Percentiles rank a stretch among this genome's conserved stretches.
These are phyloP conservation scores for Miniopterus natalensis DNA, from an alignment of 2,113 vertebrate species.

Conservation along the genomic window DNA sequence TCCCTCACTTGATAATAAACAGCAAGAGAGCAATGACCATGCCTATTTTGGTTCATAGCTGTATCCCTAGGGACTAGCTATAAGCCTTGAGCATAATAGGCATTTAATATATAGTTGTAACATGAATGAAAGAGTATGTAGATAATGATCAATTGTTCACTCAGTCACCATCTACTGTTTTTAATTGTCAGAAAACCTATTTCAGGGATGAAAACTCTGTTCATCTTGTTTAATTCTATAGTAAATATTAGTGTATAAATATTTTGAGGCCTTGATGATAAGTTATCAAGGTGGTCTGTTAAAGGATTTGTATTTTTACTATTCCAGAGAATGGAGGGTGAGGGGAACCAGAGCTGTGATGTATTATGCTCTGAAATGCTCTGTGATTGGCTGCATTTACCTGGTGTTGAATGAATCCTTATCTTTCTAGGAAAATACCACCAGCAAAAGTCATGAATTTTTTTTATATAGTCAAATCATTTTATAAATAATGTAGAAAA, in stretches of 20 bases:
- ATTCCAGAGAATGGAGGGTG: conserved; percentile 14
- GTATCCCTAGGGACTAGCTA: background rate
- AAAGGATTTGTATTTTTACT: conserved; percentile 15
- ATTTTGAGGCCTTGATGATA: background rate
- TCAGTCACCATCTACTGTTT: background rate
- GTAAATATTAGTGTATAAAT: conserved; percentile 35
- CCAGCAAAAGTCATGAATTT: background rate
- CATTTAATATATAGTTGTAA: too few relatives aligned
- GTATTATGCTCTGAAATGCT: background rate
- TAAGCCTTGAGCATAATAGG: background rate
- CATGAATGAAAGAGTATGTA: background rate
- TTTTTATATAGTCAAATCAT: background rate
- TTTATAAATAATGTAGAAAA: conserved; percentile 16
- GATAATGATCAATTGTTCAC: background rate
- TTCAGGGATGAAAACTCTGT: background rate
- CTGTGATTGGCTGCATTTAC: background rate
- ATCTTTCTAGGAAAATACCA: background rate
- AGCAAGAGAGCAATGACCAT: background rate
- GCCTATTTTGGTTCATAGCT: background rate
- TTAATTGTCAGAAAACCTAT: conserved; percentile 32
- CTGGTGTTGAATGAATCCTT: background rate
- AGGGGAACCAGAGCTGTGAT: background rate
- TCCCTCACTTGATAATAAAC: background rate
- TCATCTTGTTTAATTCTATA: conserved; percentile 31
- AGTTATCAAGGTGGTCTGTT: background rate